Percentiles rank a stretch among this genome's conserved stretches.
Conservation (phyloP, 2,113 vertebrate species). For the Uria lomvia region DNA sequence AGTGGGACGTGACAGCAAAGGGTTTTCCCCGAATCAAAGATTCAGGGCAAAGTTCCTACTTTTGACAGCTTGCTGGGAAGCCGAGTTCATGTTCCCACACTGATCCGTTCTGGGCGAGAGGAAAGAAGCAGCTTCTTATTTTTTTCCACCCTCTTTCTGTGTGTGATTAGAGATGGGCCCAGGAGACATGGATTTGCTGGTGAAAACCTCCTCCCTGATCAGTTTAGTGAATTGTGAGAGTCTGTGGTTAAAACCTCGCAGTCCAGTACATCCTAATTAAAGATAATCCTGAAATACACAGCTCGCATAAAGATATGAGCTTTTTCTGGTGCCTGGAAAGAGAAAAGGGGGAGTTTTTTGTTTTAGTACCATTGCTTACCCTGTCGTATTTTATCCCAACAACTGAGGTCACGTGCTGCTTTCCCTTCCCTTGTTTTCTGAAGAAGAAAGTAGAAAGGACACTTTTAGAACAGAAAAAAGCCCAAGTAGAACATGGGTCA, state of each 20-base stretch:
- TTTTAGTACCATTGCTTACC: background rate
- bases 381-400: conserved; percentile 12
- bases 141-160: background rate
- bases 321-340: background rate
- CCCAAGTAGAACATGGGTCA: conserved; percentile 25
- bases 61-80: background rate
- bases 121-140: background rate
- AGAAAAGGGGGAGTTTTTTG: background rate
- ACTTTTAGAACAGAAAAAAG: conserved; percentile 22
- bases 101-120: background rate
- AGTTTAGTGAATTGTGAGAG: background rate
- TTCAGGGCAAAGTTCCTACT: background rate
- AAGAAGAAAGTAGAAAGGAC: conserved; percentile 18
- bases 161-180: background rate
- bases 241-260: background rate
- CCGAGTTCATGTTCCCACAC: background rate
- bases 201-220: background rate
- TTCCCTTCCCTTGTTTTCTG: background rate
- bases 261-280: background rate
- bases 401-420: background rate
- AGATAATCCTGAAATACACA: background rate
- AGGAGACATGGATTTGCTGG: background rate
- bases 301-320: background rate
- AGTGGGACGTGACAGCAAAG: background rate
- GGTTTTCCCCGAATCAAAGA: background rate